These are phyloP conservation scores for Agonopterix subpropinquella DNA, from an alignment of 2,888 invertebrate genomes.

Conservation along the genomic window DNA sequence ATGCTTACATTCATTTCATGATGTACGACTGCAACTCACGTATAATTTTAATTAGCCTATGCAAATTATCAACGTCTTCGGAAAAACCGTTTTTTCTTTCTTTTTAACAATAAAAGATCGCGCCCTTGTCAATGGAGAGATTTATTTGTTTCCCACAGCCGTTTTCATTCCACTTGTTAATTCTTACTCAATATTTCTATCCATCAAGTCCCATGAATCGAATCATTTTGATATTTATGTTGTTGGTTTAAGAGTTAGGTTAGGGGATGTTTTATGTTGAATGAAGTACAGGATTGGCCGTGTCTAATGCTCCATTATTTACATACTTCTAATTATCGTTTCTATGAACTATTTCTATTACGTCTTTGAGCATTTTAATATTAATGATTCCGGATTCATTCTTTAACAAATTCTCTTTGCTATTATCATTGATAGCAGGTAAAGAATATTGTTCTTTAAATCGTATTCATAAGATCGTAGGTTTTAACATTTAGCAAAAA, in stretches of 20 bases:
- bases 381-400: conserved; percentile 37
- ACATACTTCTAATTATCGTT: conserved; percentile 37
- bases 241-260: too few relatives aligned
- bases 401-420: conserved; percentile 21
- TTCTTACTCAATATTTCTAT: conserved; percentile 1
- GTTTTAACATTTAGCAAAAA: too few relatives aligned
- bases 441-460: too few relatives aligned
- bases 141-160: conserved; percentile 58
- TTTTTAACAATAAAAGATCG: conserved; percentile 26
- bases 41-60: not conserved
- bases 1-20: too few relatives aligned
- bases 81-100: not conserved
- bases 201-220: too few relatives aligned
- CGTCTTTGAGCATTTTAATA: conserved; percentile 30
- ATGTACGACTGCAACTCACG: too few relatives aligned
- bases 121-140: conserved; percentile 48
- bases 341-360: conserved; percentile 39
- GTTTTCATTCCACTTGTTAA: conserved; percentile 1
- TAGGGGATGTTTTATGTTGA: too few relatives aligned
- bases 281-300: too few relatives aligned
- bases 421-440: conserved; percentile 1
- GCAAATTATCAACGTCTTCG: conserved; percentile 1
- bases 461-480: too few relatives aligned
- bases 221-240: too few relatives aligned
- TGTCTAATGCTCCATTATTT: conserved; percentile 32